phyloP scores from a whole-genome alignment of 2,113 vertebrate genomes.

The Malaclemys terrapin region DNA sequence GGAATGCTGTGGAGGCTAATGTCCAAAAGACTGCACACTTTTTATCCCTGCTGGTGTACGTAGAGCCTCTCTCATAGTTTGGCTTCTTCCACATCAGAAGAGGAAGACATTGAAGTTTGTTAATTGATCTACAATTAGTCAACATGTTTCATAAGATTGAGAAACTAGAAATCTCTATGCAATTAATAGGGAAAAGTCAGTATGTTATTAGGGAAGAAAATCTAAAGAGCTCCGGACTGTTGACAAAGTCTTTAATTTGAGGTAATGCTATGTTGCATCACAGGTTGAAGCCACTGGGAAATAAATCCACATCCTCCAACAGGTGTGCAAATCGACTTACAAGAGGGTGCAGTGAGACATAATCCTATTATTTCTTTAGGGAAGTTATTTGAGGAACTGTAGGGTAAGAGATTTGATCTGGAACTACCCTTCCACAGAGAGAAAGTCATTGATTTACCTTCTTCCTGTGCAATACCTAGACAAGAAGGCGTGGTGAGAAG shows the following conservation, averaged over 20 bases:
- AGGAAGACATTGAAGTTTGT: not conserved
- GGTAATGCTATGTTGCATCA: not conserved
- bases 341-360: not conserved
- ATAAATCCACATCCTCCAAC: not conserved
- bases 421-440: not conserved
- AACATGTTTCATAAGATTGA: not conserved
- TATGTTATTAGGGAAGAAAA: not conserved
- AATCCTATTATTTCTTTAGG: not conserved
- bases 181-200: conserved; percentile 44
- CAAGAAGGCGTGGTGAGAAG: not conserved
- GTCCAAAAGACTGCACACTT: not conserved
- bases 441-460: not conserved
- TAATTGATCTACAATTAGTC: not conserved
- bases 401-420: not conserved
- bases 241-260: accelerated
- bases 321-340: not conserved
- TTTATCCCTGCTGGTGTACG: not conserved
- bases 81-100: not conserved
- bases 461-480: not conserved
- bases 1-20: not conserved
- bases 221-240: not conserved
- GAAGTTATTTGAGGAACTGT: not conserved
- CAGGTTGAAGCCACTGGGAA: not conserved
- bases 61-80: not conserved
- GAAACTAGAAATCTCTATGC: not conserved